Evolutionary conservation across 1,140 invertebrate genomes (phyloP), one percentile per base, ranked within the genome.

Genomic region (Drosophila orena): DNA sequence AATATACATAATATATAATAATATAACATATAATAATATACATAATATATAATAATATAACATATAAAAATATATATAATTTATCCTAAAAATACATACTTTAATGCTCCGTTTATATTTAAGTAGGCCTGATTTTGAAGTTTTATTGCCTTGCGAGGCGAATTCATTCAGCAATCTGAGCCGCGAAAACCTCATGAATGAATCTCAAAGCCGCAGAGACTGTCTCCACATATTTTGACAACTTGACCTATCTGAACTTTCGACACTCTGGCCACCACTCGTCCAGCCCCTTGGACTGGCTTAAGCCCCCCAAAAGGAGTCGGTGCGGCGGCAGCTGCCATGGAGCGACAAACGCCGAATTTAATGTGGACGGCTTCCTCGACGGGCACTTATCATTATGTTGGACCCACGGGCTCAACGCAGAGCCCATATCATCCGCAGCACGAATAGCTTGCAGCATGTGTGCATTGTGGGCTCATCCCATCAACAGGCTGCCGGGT

Each of bases 301-400:
- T 37, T 11, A 37, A 30, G n/a, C 3, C 3, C 20, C 64, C 20
- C 52, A 10, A 10, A 11, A 40, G 22, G 40, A 69, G 57, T 49
- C 34, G 34, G 35, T 49, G n/a, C n/a, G n/a, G n/a, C n/a, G 52
- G 53, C 68, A 71, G 68, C 68, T 70, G 68, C 68, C 27, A 38
- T 34, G 43, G 59, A 75, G 56, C 79, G 79, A 81, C 79, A 83
- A 83, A 84, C 62, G 70, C 52, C 52, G 66, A 60, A 83, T 69
- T 78, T 55, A 81, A 68, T 73, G 79, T 50, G 47, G 50, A 43
- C 40, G 35, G 52, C 35, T 55, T 59, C 69, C 75, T 78, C 42
- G 34, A 12, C 42, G 30, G 34, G 42, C 35, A 56, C 66, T 70
- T 69, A 70, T 70, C 27, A 57, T 71, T 70, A 56, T 55, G 73